Conservation (phyloP, 2,888 invertebrate genomes). For the Saturnia japonica region DNA sequence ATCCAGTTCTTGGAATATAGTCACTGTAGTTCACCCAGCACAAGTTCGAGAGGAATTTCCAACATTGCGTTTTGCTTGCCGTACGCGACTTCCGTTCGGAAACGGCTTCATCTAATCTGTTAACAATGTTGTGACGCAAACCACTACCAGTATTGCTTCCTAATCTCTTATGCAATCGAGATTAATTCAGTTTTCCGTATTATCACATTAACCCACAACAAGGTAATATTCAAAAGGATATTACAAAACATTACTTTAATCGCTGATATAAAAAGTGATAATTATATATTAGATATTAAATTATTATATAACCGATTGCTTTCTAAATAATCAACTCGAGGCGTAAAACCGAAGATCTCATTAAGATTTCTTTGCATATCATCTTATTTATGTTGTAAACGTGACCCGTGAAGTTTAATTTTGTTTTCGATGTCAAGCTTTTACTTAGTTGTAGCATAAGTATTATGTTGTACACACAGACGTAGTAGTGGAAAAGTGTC, state of each 20-base stretch:
- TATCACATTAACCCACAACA: not conserved
- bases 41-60: not conserved
- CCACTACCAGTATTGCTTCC: not conserved
- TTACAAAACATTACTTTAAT: slow-evolving; percentile 14
- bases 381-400: slow-evolving; percentile 46
- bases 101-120: not conserved
- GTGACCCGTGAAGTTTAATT: slow-evolving; percentile 35
- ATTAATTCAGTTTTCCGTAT: not conserved
- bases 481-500: not conserved
- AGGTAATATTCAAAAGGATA: slow-evolving; percentile 18
- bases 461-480: not conserved
- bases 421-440: slow-evolving; percentile 31
- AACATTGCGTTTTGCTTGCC: not conserved
- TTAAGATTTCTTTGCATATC: slow-evolving; percentile 41
- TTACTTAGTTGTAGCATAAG: slow-evolving; percentile 27
- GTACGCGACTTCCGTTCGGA: not conserved
- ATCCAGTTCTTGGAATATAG: not conserved
- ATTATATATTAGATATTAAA: slow-evolving; percentile 29
- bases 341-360: slow-evolving; percentile 45
- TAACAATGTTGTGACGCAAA: not conserved
- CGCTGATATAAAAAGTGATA: slow-evolving; percentile 25
- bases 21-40: no score
- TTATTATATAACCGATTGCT: slow-evolving; percentile 21
- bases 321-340: slow-evolving; percentile 29
- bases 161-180: not conserved